Evolutionary conservation across 2,113 vertebrate species (phyloP).

Genomic region (Anguilla rostrata): DNA sequence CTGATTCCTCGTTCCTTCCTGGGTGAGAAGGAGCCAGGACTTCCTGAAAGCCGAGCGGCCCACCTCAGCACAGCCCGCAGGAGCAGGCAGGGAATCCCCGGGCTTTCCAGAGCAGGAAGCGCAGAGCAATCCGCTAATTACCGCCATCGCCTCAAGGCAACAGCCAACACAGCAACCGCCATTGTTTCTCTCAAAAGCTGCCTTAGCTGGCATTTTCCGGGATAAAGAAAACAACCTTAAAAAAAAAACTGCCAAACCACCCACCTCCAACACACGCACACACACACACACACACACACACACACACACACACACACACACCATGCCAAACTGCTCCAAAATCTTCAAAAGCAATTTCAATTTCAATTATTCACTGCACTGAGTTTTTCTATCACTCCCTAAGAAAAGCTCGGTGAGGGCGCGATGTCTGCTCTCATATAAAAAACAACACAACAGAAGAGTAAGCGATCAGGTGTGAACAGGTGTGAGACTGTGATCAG

Average conservation of each 20-base stretch:
- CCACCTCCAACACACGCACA: not conserved
- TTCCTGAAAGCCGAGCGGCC: constrained; percentile 33
- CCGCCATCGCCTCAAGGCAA: not conserved
- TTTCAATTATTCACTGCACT: not conserved
- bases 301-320: not conserved
- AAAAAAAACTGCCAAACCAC: not conserved
- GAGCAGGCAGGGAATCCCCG: constrained; percentile 49
- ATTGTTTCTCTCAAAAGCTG: not conserved
- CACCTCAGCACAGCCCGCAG: constrained; percentile 21
- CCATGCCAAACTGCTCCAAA: too few relatives aligned
- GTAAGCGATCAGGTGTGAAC: not conserved
- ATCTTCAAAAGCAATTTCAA: not conserved
- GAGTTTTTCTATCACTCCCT: not conserved
- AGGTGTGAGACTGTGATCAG: not conserved
- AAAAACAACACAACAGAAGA: too few relatives aligned
- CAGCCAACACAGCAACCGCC: not conserved
- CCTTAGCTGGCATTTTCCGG: not conserved
- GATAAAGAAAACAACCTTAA: not conserved
- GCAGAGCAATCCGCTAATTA: not conserved
- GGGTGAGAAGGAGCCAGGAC: not conserved
- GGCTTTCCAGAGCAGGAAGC: constrained; percentile 21
- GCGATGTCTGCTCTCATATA: too few relatives aligned
- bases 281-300: not conserved
- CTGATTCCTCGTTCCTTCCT: not conserved
- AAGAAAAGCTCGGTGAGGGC: not conserved